Conservation (phyloP, 2,113 vertebrate genomes). For the Psettodes erumei region DNA sequence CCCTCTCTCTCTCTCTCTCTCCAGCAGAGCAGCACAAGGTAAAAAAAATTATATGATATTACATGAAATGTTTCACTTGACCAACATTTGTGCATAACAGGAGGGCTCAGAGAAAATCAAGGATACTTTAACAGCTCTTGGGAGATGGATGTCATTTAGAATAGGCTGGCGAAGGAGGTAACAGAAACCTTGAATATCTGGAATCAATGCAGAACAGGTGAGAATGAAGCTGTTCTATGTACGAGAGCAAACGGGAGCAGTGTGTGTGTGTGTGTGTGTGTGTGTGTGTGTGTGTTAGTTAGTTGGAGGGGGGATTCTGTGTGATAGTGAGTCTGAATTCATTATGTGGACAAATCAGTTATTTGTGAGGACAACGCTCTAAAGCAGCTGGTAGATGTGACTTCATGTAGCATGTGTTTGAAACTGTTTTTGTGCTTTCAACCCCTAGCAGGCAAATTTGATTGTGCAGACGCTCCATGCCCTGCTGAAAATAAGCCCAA, state of each 20-base stretch:
- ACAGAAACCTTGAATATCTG: constrained; percentile 24
- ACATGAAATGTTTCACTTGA: constrained; percentile 23
- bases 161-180: not conserved
- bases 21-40: constrained; percentile 21
- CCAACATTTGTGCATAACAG: not conserved
- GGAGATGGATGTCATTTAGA: constrained; percentile 9
- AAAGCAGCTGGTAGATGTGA: constrained; percentile 13
- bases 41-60: constrained; percentile 31
- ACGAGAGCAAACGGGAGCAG: not conserved
- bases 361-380: constrained; percentile 12
- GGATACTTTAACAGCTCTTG: constrained; percentile 6
- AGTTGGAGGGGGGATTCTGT: not conserved
- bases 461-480: constrained; percentile 48
- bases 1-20: constrained; percentile 17
- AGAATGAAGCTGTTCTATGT: constrained; percentile 5
- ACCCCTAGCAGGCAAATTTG: constrained; percentile 50
- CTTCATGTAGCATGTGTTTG: constrained; percentile 10
- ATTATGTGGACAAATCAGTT: constrained; percentile 36
- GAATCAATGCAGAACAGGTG: constrained; percentile 36
- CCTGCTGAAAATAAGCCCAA: constrained; percentile 60
- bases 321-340: constrained; percentile 14
- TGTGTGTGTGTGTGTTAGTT: not conserved
- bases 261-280: constrained; percentile 7
- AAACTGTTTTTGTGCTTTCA: constrained; percentile 45
- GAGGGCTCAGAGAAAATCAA: not conserved